Percentiles rank a stretch among this genome's conserved stretches.
phyloP scores from a whole-genome alignment of 2,113 vertebrate species.

The Calidris pugnax region DNA sequence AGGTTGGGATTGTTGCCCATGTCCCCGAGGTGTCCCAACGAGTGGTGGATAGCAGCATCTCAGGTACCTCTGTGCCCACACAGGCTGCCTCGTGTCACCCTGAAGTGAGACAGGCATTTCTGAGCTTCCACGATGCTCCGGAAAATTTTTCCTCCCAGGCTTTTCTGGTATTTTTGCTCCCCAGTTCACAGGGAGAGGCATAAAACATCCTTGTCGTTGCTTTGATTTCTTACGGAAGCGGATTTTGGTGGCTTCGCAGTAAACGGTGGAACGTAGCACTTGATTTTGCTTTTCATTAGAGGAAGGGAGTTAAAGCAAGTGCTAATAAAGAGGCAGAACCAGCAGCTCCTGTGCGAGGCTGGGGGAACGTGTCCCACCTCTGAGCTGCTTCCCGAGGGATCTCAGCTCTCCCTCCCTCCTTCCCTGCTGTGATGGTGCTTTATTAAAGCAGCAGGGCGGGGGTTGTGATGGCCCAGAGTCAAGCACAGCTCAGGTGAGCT shows the following conservation, averaged over 20 bases:
- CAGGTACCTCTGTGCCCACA: neutral
- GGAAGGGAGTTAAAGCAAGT: neutral
- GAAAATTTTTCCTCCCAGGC: neutral
- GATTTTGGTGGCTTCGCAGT: neutral
- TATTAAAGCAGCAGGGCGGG: neutral
- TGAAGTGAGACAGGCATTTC: neutral
- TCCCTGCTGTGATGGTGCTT: neutral
- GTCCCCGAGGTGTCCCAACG: fast-evolving
- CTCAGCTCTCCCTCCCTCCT: neutral
- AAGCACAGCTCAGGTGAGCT: neutral
- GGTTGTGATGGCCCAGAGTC: neutral
- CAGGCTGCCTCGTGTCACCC: neutral
- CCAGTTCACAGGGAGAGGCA: neutral
- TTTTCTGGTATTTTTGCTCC: neutral
- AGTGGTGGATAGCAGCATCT: neutral
- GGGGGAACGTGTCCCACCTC: neutral
- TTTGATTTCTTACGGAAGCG: neutral
- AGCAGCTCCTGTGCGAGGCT: neutral
- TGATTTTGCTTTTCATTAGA: neutral
- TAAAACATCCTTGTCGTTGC: neutral
- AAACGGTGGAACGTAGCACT: neutral
- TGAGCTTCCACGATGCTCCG: fast-evolving
- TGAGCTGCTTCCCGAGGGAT: neutral
- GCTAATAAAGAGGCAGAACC: neutral
- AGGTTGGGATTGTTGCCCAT: neutral